Base-by-base conservation (phyloP, 2,113 vertebrate species). In the Lichenostomus cassidix region DNA sequence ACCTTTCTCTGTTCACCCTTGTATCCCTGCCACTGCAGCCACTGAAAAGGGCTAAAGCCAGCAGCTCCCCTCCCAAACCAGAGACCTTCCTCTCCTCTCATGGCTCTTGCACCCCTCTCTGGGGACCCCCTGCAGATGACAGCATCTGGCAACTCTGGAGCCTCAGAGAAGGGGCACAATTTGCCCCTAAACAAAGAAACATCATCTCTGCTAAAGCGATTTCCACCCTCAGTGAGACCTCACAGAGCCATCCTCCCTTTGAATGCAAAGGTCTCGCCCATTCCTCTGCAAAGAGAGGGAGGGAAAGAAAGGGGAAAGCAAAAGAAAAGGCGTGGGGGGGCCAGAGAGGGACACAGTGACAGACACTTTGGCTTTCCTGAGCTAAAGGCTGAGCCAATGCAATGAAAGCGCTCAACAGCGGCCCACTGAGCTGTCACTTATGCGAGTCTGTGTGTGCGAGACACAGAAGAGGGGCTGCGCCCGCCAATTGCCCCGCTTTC, bases 211-310 rank as follows among this genome's bases (percentile, higher is more conserved):
- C 83, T 96, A 93, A 96, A 97, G 93, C 25, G 37, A 96, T 96
- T 96, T 97, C 91, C 97, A 92, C 87, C 94, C 92, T 96, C 82
- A 41, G 79, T 39, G 84, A 95, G 97, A 97, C 97, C 96, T 97
- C 97, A 94, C 96, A 97, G 96, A 96, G 81, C 95, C 95, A 93
- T 94, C 95, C 89, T 90, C 89, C 94, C 95, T 94, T 95, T 97
- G 94, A 97, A 97, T 97, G 92, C 95, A 97, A 95, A 96, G 95
- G 96, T 96, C 96, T 97, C 59, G 55, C 96, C 97, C 95, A 97
- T 92, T 95, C 92, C 96, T 96, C 95, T 33, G 87, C 21, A 5
- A 68, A 92, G 90, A 88, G 96, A 91, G 95, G 89, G 93, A 92
- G 94, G 76, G 84, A 92, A 94, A 96, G 95, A 95, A 95, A 95